Base-by-base conservation (phyloP, 1,140 invertebrate species). In the Zaprionus taronus region DNA sequence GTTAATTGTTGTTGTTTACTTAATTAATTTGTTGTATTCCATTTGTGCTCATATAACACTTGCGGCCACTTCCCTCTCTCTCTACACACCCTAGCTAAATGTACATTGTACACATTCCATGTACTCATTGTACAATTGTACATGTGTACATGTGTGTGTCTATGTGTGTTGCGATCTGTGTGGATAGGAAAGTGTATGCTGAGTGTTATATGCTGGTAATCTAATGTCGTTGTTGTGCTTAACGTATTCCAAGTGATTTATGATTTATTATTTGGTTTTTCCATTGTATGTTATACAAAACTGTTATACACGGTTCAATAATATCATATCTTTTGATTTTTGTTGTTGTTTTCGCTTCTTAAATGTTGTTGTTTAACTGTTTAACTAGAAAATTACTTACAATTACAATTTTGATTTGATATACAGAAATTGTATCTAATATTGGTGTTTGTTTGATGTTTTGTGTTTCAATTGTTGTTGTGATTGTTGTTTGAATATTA, bases 161-260 rank as follows among this genome's bases (percentile, higher is more conserved):
- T 26, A 26, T 31, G 5, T 56, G 2, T n/a, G 17, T 20, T 34
- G 31, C 31, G 9, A 34, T 34, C 2, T 49, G n/a, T 22, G 47
- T 51, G 7, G 47, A 22, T 51, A 14, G 4, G 17, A n/a, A 14
- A 14, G 22, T 5, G 47, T 12, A 20, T 24, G n/a, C 47, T 7
- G 22, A 24, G 47, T 51, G 47, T 4, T 51, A 51, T 80, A 28
- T 60, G 63, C 38, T 74, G 60, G 56, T 60, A 81, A 65, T 72
- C 76, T 44, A 49, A 78, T 81, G 74, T 87, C 79, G 85, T 89
- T 89, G 84, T 89, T 89, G 84, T 89, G 84, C 84, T 89, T 90
- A 81, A 81, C 81, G 85, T 89, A 90, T 90, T 90, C 65, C 62
- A 89, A 90, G 55, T 84, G 64, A 81, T 79, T 90, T 51, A 51